Base-by-base conservation (phyloP, 1,140 invertebrate genomes). In the Drosophila pseudoananassae region DNA sequence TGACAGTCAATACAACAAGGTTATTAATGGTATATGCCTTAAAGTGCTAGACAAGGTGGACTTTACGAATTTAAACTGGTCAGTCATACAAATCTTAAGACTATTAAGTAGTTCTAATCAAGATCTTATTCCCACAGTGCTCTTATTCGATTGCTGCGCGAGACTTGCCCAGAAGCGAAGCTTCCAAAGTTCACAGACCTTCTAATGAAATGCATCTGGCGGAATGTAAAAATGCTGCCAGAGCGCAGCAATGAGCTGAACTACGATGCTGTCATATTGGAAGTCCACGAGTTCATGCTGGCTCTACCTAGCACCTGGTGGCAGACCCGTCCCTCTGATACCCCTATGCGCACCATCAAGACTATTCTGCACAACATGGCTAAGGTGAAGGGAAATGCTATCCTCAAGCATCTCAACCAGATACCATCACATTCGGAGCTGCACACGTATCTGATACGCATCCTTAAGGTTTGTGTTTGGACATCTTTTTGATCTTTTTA, bases 161-260 rank as follows among this genome's bases (percentile, higher is more conserved):
- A 97, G 49, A 95, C 94, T 76, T 94, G 96, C 4, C 93, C 93
- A 10, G 94, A 93, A n/a, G 94, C 92, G 78, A 92, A 92, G 52
- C 90, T 93, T 12, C 92, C 93, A 0, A 95, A 97, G 74, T 96
- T 96, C 65, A 93, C 95, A 20, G 96, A 97, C 76, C 90, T 97
- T n/a, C 94, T 97, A 3, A 97, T 97, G 96, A 98, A 97, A 93
- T 97, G 96, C 89, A 93, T 97, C 36, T 98, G 97, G 97, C 95
- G 96, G 82, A 95, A 96, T 69, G 94, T 96, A 3, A 95, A 96
- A 87, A 94, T 91, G 73, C 93, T 97, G 72, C 94, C 95, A 5
- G 94, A 94, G 59, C 95, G 95, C 92, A 94, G 94, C 43, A 94
- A 94, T 64, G 94, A 96, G 54, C 92, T 97, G 10, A 94, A 96